Conservation (phyloP, 2,797 vertebrate genomes). For the Acanthopagrus latus region DNA sequence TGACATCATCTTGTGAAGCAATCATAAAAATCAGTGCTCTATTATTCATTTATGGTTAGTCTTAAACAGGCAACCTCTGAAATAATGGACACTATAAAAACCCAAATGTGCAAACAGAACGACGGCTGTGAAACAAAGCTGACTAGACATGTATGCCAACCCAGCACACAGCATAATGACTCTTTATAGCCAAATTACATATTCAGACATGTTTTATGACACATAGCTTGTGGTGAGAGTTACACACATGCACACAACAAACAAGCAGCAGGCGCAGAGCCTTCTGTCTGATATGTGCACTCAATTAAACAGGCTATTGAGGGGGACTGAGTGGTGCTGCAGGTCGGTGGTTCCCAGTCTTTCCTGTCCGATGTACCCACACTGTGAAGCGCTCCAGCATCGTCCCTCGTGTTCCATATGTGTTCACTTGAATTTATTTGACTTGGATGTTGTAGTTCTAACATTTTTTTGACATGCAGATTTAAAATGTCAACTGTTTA, state of each 20-base stretch:
- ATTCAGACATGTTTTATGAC: constrained; percentile 29
- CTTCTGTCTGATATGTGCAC: not conserved
- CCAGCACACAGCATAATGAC: not conserved
- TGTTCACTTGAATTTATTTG: not conserved
- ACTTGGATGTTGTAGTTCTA: not conserved
- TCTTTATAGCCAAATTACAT: constrained; percentile 22
- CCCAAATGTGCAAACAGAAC: constrained; percentile 24
- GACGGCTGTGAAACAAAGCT: constrained; percentile 14
- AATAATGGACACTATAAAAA: constrained; percentile 35
- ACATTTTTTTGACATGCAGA: no score
- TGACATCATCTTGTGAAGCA: constrained; percentile 14
- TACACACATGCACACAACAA: not conserved
- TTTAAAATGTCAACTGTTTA: not conserved
- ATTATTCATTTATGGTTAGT: not conserved
- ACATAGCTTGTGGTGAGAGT: constrained; percentile 7
- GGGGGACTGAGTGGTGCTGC: not conserved
- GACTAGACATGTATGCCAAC: constrained; percentile 5
- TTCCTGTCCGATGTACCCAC: not conserved
- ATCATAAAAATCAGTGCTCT: not conserved
- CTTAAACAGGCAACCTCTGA: constrained; percentile 9
- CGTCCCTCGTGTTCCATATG: not conserved
- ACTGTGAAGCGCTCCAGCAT: not conserved
- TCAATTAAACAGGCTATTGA: not conserved
- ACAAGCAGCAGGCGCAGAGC: not conserved
- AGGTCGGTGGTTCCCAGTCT: not conserved